These are phyloP conservation scores for Hirundo rustica DNA, from an alignment of 2,797 vertebrate genomes.

Conservation along the genomic window DNA sequence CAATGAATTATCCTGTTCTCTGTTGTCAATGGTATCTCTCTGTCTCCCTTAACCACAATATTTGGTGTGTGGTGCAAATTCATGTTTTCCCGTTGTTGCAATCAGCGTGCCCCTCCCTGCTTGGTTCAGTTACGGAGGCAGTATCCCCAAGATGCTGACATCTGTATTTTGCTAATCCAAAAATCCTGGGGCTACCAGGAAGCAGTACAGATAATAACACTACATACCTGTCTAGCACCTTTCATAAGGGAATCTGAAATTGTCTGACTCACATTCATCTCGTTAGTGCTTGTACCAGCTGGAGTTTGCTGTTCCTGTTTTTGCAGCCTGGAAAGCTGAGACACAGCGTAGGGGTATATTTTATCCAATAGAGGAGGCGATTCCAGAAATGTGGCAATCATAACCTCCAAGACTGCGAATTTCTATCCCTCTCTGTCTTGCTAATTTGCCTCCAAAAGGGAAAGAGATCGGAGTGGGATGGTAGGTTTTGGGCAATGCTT, in stretches of 20 bases:
- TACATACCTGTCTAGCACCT: conserved; percentile 27
- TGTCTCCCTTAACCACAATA: conserved; percentile 34
- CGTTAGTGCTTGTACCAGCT: neutral
- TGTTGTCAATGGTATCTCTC: conserved; percentile 26
- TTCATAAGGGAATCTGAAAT: conserved; percentile 19
- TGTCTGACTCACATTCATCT: conserved; percentile 4
- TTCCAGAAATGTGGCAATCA: neutral
- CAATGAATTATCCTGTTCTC: conserved; percentile 25
- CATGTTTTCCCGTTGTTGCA: neutral
- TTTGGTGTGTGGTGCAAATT: conserved; percentile 42
- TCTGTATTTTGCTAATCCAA: conserved; percentile 17
- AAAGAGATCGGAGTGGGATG: neutral
- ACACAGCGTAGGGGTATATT: neutral
- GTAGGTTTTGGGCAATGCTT: neutral
- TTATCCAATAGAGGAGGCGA: neutral
- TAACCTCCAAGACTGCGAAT: neutral
- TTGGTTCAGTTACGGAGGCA: neutral
- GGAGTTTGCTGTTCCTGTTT: neutral
- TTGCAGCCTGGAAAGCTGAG: neutral
- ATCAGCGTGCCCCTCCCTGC: neutral
- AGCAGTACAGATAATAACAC: neutral
- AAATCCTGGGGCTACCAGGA: conserved; percentile 50
- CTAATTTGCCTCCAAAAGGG: neutral
- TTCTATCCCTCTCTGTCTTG: neutral
- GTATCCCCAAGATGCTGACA: conserved; percentile 23